Evolutionary conservation across 2,797 vertebrate genomes (phyloP).

Genomic region (Acestrorhynchus altus): DNA sequence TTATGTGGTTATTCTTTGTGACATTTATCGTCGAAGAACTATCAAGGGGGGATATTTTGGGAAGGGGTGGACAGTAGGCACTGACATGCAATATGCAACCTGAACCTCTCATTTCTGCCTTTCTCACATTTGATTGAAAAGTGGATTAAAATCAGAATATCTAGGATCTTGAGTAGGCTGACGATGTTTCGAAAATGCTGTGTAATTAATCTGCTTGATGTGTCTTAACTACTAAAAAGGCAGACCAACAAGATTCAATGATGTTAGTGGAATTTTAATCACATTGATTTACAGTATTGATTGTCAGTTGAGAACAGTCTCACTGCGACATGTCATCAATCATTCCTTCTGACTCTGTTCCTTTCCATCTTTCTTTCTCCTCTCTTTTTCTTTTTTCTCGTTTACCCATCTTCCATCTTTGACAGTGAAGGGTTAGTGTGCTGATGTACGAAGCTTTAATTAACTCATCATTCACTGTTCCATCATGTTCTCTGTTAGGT

Average conservation of each 20-base stretch:
- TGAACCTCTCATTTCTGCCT: background rate
- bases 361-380: conserved; percentile 22
- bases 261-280: conserved; percentile 64
- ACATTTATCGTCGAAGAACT: conserved; percentile 27
- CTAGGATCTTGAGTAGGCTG: conserved; percentile 30
- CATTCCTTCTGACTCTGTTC: conserved; percentile 54
- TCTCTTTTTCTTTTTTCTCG: conserved; percentile 47
- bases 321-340: conserved; percentile 60
- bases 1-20: conserved; percentile 3
- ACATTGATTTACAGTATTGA: conserved; percentile 68
- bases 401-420: conserved; percentile 28
- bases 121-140: conserved; percentile 16
- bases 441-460: conserved; percentile 36
- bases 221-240: conserved; percentile 39
- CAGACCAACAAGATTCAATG: conserved; percentile 27
- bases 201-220: conserved; percentile 45
- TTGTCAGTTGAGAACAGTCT: conserved; percentile 61
- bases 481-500: background rate
- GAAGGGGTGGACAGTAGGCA: background rate
- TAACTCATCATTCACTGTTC: conserved; percentile 30
- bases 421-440: conserved; percentile 58
- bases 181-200: conserved; percentile 43
- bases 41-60: background rate
- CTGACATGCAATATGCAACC: background rate
- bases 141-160: conserved; percentile 28